These are phyloP conservation scores for Drosophila grimshawi DNA, from an alignment of 1,140 invertebrate genomes.

Conservation along the genomic window DNA sequence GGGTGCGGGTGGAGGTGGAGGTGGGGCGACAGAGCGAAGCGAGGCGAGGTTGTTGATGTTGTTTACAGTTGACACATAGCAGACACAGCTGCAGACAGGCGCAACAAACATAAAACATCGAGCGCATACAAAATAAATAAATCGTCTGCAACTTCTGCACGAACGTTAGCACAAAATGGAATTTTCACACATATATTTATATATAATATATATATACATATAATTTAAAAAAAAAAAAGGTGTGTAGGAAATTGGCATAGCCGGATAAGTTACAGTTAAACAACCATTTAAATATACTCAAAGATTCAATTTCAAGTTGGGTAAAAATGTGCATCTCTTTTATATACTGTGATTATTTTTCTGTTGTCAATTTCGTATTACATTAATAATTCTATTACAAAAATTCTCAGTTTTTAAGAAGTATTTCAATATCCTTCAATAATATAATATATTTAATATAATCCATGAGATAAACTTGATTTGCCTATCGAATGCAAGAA, in stretches of 20 bases:
- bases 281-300: neutral
- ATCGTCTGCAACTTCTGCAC: constrained; percentile 35
- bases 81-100: constrained; percentile 79
- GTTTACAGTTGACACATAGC: constrained; percentile 79
- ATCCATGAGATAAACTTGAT: too few species aligned
- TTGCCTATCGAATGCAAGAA: too few species aligned
- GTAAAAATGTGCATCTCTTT: too few species aligned
- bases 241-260: neutral
- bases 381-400: too few species aligned
- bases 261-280: constrained; percentile 2
- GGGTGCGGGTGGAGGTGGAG: too few species aligned
- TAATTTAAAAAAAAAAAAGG: neutral
- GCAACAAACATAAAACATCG: constrained; percentile 12
- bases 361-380: too few species aligned
- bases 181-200: constrained; percentile 26
- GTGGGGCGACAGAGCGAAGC: neutral
- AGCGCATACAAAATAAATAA: constrained; percentile 35
- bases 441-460: too few species aligned
- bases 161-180: constrained; percentile 46
- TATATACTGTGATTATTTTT: too few species aligned
- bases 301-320: neutral
- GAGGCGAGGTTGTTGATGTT: constrained; percentile 57
- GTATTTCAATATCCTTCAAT: too few species aligned
- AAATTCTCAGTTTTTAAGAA: too few species aligned
- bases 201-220: constrained; percentile 15